Base-by-base conservation (phyloP, 2,888 invertebrate genomes). In the Laspeyria flexula region DNA sequence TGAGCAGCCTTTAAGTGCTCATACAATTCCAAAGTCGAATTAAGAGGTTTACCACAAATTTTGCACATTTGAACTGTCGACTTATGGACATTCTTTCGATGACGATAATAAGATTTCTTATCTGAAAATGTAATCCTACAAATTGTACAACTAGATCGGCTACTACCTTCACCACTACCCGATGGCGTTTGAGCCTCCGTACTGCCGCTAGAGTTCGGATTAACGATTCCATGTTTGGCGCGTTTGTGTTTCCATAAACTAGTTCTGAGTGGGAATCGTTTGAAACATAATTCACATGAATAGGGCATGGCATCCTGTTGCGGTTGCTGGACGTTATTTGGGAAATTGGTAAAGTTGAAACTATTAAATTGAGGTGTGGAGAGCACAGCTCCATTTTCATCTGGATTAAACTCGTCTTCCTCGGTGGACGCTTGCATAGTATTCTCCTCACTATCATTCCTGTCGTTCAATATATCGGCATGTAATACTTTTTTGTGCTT, bases 1-100 rank as follows among this genome's bases (percentile, higher is more conserved):
- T 94, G 88, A 83, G 95, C 88, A 75, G 94, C 77, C 91, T 94
- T 81, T 82, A 92, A 81, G 93, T 95, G 83, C 86, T 95, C 93
- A 42, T 94, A 94, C 21, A 95, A 77, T 9, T 95, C 95, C 12
- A 93, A 85, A 15, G 94, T 94, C 10, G 95, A 95, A 53, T 91
- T 93, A 41, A 95, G 93, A 0, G 92, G 88, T 57, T 95, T 94
- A 1, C 94, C 94, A 63, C 95, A 95, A 43, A 95, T 92, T 61
- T 93, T 94, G 65, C 95, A 95, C 77, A 93, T 93, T 66, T 94
- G 93, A 54, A 90, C 79, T 27, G 89, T 77, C 4, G 90, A 86
- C 67, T 90, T 93, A 71, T 94, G 94, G 21, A 93, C 92, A 49
- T 88, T 90, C 71, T 93, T 93, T 55, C 94, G 83, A 60, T 95